These are phyloP conservation scores for Brassicogethes aeneus DNA, from an alignment of 2,888 invertebrate genomes.

Conservation along the genomic window DNA sequence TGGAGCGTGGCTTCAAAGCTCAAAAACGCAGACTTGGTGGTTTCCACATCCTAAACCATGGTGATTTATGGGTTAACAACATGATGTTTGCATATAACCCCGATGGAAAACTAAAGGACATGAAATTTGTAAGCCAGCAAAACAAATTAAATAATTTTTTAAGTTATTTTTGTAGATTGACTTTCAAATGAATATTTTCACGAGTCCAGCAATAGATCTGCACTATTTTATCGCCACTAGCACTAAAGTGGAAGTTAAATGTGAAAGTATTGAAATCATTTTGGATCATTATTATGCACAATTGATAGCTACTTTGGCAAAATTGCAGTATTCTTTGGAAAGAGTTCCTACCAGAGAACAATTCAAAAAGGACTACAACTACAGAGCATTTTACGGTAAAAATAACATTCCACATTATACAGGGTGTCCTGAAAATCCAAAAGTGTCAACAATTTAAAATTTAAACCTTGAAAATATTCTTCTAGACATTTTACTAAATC, in stretches of 20 bases:
- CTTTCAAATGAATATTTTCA: conserved; percentile 40
- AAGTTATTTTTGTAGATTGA: conserved; percentile 38
- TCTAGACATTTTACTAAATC: too few species aligned
- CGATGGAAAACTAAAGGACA: conserved; percentile 33
- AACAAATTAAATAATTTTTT: conserved; percentile 5
- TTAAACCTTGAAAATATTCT: too few species aligned
- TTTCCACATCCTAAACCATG: conserved; percentile 45
- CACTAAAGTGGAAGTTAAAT: conserved; percentile 27
- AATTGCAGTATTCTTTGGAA: conserved; percentile 28
- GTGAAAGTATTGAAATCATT: conserved; percentile 26
- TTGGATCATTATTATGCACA: conserved; percentile 32
- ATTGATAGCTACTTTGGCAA: conserved; percentile 24
- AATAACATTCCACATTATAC: too few species aligned
- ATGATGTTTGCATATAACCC: conserved; percentile 43
- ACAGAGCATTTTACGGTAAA: conserved; percentile 31
- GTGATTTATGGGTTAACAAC: conserved; percentile 47
- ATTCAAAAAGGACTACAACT: conserved; percentile 28
- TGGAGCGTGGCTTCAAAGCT: conserved; percentile 22
- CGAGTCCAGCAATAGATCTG: conserved; percentile 41
- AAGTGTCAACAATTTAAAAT: too few species aligned
- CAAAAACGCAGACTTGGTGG: conserved; percentile 25
- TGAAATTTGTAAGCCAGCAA: conserved; percentile 24
- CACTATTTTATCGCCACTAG: conserved; percentile 43
- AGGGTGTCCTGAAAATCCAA: conserved; percentile 2
- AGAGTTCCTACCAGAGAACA: conserved; percentile 30